Base-by-base conservation (phyloP, 1,140 invertebrate genomes). In the Lepidostoma basale region DNA sequence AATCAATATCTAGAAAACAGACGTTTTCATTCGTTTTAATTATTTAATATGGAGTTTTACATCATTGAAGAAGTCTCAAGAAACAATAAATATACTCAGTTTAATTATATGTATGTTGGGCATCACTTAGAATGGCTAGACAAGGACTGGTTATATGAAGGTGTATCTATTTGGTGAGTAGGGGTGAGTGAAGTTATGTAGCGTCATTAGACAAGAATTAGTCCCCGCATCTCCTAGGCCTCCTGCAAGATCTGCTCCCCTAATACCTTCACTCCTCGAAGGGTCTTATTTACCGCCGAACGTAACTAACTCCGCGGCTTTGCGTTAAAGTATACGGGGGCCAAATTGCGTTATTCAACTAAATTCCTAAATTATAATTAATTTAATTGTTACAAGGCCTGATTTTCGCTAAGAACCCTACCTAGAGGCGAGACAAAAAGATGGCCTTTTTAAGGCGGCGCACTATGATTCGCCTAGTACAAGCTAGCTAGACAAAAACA, bases 201-300 rank as follows among this genome's bases (percentile, higher is more conserved):
- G 65, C 47, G 42, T 62, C 56, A 65, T 72, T 72, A 72, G 70
- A 66, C 70, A 72, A 44, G 70, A 72, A 72, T 72, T 72, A 72
- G 70, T 68, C 70, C 59, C 64, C 54, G 20, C 66, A 62, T 67
- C 69, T 62, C 47, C 16, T 36, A 62, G 42, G 30, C 42, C 39
- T 47, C 18, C 22, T 39, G n/a, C n/a, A n/a, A n/a, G n/a, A n/a
- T 14, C 42, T 63, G 58, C 36, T 40, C 65, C 70, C 70, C 64
- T 68, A 72, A 65, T 72, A 67, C 65, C 12, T n/a, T 25, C 56
- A 18, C 40, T 39, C 45, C 52, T 28, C 23, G 33, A 52, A 49
- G 42, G 58, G 39, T 40, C 49, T 40, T 62, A 42, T 30, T 45
- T 49, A 64, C 62, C 67, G 40, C 33, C 49, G 60, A 10, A 18